Percentiles rank a stretch among this genome's conserved stretches.
Conservation (phyloP, 2,888 invertebrate genomes). For the Tupiocoris notatus region DNA sequence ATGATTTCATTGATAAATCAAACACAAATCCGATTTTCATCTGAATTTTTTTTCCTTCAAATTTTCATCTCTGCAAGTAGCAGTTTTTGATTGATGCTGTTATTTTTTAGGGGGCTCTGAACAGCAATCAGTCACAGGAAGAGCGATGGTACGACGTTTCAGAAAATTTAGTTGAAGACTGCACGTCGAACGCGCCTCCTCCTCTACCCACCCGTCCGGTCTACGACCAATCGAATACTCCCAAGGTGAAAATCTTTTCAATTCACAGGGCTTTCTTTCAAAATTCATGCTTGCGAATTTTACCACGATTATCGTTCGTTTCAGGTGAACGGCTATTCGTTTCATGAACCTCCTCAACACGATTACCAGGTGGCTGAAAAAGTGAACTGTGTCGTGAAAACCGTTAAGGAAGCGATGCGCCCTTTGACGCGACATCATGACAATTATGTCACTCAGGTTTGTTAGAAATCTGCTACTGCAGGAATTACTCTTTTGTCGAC, state of each 20-base stretch:
- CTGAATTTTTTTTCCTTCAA: not conserved
- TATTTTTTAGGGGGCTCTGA: conserved; percentile 59
- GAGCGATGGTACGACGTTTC: conserved; percentile 63
- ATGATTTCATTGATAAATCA: not conserved
- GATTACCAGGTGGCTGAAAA: conserved; percentile 57
- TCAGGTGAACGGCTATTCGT: conserved; percentile 41
- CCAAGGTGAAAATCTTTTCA: conserved; percentile 21
- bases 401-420: conserved; percentile 36
- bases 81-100: no score
- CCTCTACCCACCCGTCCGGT: conserved; percentile 57
- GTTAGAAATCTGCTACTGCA: not conserved
- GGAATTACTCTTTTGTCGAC: no score
- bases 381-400: conserved; percentile 53
- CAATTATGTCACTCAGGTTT: conserved; percentile 32
- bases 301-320: not conserved
- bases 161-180: conserved; percentile 52
- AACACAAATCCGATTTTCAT: not conserved
- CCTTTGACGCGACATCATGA: conserved; percentile 28
- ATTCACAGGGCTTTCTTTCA: not conserved
- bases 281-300: not conserved
- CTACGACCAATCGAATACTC: conserved; percentile 41
- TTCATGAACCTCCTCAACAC: conserved; percentile 50
- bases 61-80: no score
- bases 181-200: conserved; percentile 55
- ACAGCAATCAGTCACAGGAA: conserved; percentile 64